Evolutionary conservation across 2,888 invertebrate species (phyloP).

Genomic region (Dysmachus trigonus): DNA sequence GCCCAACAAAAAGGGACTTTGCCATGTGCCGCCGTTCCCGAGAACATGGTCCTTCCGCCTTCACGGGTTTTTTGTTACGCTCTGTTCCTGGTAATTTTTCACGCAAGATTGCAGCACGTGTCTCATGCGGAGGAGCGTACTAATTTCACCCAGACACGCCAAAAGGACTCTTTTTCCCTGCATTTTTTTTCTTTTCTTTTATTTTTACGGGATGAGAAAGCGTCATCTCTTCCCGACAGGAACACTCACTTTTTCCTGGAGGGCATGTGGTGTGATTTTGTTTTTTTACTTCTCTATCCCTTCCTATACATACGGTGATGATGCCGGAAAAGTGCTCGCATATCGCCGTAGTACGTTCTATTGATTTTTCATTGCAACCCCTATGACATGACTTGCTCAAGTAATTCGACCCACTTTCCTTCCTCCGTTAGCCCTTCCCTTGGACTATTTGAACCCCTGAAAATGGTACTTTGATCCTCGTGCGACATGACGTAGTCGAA

Average conservation of each 20-base stretch:
- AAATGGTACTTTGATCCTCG: conserved; percentile 6
- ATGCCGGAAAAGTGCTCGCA: neutral
- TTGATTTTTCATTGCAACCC: conserved; percentile 24
- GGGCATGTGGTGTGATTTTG: neutral
- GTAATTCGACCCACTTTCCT: conserved; percentile 35
- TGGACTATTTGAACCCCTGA: neutral
- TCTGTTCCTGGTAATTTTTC: conserved; percentile 16
- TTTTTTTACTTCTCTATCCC: neutral
- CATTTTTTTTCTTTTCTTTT: neutral
- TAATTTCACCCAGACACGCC: neutral
- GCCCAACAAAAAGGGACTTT: conserved; percentile 20
- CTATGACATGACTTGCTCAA: neutral
- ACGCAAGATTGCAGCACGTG: conserved; percentile 25
- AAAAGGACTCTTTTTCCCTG: neutral
- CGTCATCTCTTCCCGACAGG: neutral
- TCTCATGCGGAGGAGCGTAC: neutral
- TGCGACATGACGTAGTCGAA: conserved; percentile 13
- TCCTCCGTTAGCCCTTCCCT: neutral
- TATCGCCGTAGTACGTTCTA: neutral
- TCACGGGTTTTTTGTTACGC: conserved; percentile 4
- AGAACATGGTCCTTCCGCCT: neutral
- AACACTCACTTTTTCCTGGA: neutral
- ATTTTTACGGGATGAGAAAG: neutral
- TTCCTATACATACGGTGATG: neutral
- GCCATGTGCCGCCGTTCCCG: neutral